Evolutionary conservation across 2,888 invertebrate species (phyloP), one percentile per base, ranked within the genome.

Genomic region (Pseudococcus jackbeardsleyi): DNA sequence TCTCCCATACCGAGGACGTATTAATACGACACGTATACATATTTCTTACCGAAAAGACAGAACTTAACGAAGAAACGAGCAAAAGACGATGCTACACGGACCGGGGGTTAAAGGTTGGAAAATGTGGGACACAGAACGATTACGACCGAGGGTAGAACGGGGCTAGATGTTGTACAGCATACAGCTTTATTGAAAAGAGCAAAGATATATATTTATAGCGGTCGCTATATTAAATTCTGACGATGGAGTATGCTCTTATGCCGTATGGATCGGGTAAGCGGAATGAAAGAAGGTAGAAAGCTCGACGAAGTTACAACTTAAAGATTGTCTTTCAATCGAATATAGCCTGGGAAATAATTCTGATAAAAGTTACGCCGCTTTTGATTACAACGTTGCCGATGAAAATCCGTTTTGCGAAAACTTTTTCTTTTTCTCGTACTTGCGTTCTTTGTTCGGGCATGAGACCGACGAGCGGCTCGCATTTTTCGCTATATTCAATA

Each of bases 291-390:
- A 33, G 64, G 12, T 33, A 22, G 22, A 72, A 72, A 72, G 12
- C 68, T 72, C 68, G 68, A 26, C 26, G 33, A 72, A 72, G 68
- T 72, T 72, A 72, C 68, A 79, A 79, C 9, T 79, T 39, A 42
- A 79, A 79, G 79, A 79, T 79, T 42, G 79, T 72, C 79, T 79
- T 42, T 79, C 79, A 72, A 42, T 79, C 79, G 79, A 79, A 42
- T 42, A 72, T 33, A 26, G 68, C 26, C 33, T 33, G 33, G 68
- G 12, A 72, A 26, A 72, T 72, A 72, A 72, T 72, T 72, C 68
- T 33, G 68, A 72, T 72, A 72, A 72, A 72, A 72, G 68, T 72
- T 72, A 72, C 26, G 68, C 26, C 68, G 68, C 68, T 72, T 72
- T 72, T 72, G 68, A 72, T 72, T 72, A 72, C 68, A 26, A 72